phyloP scores from a whole-genome alignment of 2,113 vertebrate species.

The Aphyosemion australe region DNA sequence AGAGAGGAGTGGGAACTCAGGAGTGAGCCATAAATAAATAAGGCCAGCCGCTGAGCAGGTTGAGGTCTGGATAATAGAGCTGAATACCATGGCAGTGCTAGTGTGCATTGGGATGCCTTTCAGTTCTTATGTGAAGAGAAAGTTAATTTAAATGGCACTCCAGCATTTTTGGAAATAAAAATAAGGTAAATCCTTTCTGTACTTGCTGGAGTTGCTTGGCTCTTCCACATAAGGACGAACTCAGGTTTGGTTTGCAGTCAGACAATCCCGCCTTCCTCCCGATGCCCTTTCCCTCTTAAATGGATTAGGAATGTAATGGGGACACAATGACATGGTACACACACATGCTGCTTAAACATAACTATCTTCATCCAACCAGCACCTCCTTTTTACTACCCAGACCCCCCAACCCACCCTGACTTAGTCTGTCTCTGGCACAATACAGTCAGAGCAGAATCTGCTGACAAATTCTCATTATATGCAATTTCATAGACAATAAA shows the following conservation, averaged over 20 bases:
- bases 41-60: constrained; percentile 34
- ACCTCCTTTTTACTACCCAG: neutral
- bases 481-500: constrained; percentile 72
- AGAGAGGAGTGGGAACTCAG: constrained; percentile 28
- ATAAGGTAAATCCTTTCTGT: no score
- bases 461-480: constrained; percentile 69
- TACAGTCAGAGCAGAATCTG: constrained; percentile 66
- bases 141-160: constrained; percentile 6
- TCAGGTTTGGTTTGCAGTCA: constrained; percentile 53
- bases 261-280: constrained; percentile 2
- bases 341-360: constrained; percentile 29
- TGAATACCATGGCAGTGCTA: neutral
- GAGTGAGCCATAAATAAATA: constrained; percentile 61
- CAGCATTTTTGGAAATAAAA: constrained; percentile 1
- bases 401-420: constrained; percentile 20
- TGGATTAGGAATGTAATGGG: constrained; percentile 54
- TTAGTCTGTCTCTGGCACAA: constrained; percentile 42
- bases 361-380: neutral
- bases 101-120: neutral
- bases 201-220: neutral
- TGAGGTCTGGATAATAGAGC: constrained; percentile 20
- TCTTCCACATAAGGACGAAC: constrained; percentile 32
- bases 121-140: constrained; percentile 11
- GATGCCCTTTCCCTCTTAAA: constrained; percentile 18
- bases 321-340: constrained; percentile 45